Percentiles rank a stretch among this genome's conserved stretches.
Conservation (phyloP, 2,797 vertebrate genomes). For the Ceryle rudis region DNA sequence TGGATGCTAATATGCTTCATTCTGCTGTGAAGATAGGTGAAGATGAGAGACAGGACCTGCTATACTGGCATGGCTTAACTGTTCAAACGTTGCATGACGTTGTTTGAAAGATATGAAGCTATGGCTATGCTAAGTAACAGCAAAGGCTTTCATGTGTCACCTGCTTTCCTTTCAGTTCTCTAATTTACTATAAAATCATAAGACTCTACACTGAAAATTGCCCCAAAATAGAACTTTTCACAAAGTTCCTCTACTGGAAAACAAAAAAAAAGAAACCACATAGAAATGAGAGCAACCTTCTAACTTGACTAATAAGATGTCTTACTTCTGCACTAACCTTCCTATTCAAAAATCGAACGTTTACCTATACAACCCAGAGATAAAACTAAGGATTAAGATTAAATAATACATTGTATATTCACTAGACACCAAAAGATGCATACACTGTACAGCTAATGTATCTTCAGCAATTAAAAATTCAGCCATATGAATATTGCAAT, state of each 20-base stretch:
- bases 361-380: constrained; percentile 1
- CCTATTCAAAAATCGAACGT: neutral
- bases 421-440: constrained; percentile 18
- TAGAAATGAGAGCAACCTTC: neutral
- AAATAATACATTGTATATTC: constrained; percentile 29
- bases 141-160: constrained; percentile 33
- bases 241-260: neutral
- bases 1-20: neutral
- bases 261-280: neutral
- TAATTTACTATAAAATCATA: neutral
- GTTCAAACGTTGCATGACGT: neutral
- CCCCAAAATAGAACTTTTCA: neutral
- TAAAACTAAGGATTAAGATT: constrained; percentile 32
- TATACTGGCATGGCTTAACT: neutral
- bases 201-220: neutral
- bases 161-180: neutral
- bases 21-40: neutral
- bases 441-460: neutral
- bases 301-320: neutral
- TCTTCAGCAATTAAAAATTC: constrained; percentile 56
- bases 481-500: constrained; percentile 59
- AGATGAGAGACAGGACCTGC: neutral
- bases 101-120: neutral
- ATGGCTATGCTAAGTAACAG: neutral
- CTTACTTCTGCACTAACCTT: neutral